Base-by-base conservation (phyloP, 2,888 invertebrate species). In the Drosophila bunnanda region DNA sequence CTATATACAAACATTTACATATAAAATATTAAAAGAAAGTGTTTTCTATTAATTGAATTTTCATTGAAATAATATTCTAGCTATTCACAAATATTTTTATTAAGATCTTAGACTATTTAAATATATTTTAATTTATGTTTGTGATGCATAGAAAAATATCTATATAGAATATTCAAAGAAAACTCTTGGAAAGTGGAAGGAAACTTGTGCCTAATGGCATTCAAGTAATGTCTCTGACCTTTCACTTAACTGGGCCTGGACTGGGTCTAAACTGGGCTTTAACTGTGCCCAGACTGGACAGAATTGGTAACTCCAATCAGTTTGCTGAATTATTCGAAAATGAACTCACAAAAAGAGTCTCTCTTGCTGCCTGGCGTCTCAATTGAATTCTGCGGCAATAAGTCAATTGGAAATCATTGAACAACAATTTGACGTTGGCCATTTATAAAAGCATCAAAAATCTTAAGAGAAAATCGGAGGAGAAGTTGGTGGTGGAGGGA, bases 371-470 rank as follows among this genome's bases (percentile, higher is more conserved):
- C 59, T 20, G 38, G 30, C 59, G 17, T 55, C 60, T 56, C 60
- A 60, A 60, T 55, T 60, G 60, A 71, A 65, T 74, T 67, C 60
- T 48, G 58, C 72, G 78, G 65, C 70, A 74, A 58, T 66, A 55
- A 64, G 77, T 79, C 79, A 79, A 75, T 82, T 69, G 75, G 75
- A 79, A 79, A 79, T 60, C 69, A 54, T 62, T 56, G 74, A 65
- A 54, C 55, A 61, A 60, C 75, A 58, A 68, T 73, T 78, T 44
- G 66, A 67, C 58, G 44, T 59, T 52, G 50, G 61, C 54, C 60
- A 78, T 78, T 78, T 72, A 50, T 67, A 64, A 64, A 48, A 41
- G 61, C 44, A 62, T 62, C 61, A 62, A 58, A 58, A 62, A 58
- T 62, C 58, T 22, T 36, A 41, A 20, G 17, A 10, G 56, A 28